Conservation (phyloP, 2,888 invertebrate genomes). For the Halictus ligatus region DNA sequence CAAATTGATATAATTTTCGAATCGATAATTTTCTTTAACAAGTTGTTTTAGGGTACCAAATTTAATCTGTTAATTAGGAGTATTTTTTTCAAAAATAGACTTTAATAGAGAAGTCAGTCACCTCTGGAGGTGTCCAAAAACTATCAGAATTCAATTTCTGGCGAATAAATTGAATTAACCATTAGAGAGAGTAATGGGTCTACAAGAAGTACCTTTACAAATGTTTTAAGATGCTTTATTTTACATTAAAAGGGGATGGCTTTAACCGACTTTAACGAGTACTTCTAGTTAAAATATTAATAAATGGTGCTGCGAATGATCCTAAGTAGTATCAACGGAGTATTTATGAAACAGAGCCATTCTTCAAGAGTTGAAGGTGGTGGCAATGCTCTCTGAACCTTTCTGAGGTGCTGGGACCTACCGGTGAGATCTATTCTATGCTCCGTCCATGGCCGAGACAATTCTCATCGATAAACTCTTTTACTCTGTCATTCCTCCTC, state of each 20-base stretch:
- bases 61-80: neutral
- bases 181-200: neutral
- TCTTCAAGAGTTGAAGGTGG: neutral
- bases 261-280: neutral
- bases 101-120: neutral
- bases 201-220: neutral
- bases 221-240: neutral
- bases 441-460: neutral
- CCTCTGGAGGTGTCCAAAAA: too few species aligned
- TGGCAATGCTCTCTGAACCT: neutral
- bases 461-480: constrained; percentile 36
- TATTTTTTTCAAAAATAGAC: neutral
- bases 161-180: too few species aligned
- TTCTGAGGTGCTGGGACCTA: neutral
- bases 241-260: neutral
- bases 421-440: neutral
- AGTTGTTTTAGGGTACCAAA: neutral
- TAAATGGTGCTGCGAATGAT: too few species aligned
- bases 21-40: neutral
- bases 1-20: neutral
- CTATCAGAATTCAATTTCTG: too few species aligned
- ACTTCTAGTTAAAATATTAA: too few species aligned
- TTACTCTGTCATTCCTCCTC: constrained; percentile 15
- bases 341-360: neutral
- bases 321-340: too few species aligned